phyloP scores from a whole-genome alignment of 2,113 vertebrate species.

The Xiphorhynchus elegans region DNA sequence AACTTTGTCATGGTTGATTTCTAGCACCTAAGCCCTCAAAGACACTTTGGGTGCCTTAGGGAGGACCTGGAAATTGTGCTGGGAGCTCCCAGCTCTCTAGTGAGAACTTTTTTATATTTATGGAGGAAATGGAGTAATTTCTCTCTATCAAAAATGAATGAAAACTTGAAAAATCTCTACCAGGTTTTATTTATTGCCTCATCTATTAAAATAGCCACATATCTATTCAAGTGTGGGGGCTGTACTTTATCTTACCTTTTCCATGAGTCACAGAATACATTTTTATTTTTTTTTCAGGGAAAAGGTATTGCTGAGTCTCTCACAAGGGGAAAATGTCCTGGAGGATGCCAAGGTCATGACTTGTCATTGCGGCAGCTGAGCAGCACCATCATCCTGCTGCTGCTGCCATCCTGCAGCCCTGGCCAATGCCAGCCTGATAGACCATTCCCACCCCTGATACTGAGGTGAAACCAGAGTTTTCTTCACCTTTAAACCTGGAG shows the following conservation, averaged over 20 bases:
- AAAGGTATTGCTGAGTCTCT: neutral
- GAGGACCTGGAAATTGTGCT: neutral
- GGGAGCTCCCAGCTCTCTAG: neutral
- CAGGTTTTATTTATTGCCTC: slow-evolving; percentile 51
- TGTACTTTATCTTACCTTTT: slow-evolving; percentile 1
- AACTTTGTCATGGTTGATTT: neutral
- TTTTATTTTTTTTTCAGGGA: neutral
- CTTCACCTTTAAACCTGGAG: neutral
- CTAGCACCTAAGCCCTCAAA: neutral
- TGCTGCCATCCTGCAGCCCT: accelerated
- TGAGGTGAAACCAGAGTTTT: accelerated
- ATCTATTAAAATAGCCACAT: slow-evolving; percentile 42
- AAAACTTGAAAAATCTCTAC: slow-evolving; percentile 40
- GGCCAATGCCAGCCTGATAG: neutral
- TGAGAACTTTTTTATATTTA: neutral
- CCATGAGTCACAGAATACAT: neutral
- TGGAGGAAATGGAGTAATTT: slow-evolving; percentile 24
- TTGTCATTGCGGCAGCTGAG: neutral
- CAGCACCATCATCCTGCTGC: neutral
- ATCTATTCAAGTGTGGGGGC: slow-evolving; percentile 9
- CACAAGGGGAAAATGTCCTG: neutral
- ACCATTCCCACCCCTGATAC: neutral
- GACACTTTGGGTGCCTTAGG: neutral
- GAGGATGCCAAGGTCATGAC: accelerated
- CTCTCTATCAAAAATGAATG: slow-evolving; percentile 44